phyloP scores from a whole-genome alignment of 2,797 vertebrate species.

The Caiman crocodilus region DNA sequence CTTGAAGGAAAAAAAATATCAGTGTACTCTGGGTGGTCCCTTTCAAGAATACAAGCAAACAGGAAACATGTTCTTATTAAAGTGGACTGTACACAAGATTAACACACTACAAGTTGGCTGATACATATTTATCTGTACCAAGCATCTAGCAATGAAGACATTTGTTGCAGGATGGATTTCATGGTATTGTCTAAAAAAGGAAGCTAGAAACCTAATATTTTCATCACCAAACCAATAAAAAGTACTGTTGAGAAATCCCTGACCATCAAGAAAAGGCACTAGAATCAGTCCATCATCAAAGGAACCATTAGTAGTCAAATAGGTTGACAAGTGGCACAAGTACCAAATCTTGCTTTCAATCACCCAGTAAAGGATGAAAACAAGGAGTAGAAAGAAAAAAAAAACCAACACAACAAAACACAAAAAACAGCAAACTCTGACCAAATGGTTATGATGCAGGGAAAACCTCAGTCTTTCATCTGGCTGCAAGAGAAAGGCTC shows the following conservation, averaged over 20 bases:
- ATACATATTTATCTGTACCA: too few species aligned
- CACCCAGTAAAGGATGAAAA: neutral
- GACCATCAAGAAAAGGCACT: neutral
- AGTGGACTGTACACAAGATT: neutral
- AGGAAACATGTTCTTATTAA: neutral
- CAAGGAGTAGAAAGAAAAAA: neutral
- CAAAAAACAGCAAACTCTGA: neutral
- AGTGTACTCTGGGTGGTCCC: neutral
- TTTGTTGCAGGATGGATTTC: too few species aligned
- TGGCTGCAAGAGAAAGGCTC: neutral
- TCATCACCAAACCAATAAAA: neutral
- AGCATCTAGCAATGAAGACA: too few species aligned
- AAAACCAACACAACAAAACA: neutral
- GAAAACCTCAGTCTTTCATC: neutral
- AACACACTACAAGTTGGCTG: neutral
- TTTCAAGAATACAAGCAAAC: neutral
- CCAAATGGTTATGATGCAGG: accelerated
- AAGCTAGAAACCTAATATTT: neutral
- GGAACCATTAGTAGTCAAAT: neutral
- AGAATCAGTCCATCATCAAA: accelerated
- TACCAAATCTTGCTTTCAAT: neutral
- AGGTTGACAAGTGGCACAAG: neutral
- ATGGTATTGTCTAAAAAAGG: neutral
- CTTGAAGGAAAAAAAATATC: neutral
- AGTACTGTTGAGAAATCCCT: too few species aligned